These are phyloP conservation scores for Lapara coniferarum DNA, from an alignment of 2,888 invertebrate species.

Conservation along the genomic window DNA sequence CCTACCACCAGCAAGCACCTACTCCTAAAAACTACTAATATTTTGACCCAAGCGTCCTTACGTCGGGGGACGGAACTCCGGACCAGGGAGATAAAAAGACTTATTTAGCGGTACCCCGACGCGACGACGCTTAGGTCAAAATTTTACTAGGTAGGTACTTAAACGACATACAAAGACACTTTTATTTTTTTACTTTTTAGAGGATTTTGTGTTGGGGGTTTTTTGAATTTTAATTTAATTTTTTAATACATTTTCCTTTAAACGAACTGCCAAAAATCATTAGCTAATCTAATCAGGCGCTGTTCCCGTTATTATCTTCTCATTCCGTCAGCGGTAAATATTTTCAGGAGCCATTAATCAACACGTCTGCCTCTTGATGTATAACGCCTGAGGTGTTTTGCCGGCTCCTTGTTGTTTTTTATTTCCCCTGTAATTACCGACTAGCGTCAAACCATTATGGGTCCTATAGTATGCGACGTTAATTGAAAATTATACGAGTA, in stretches of 20 bases:
- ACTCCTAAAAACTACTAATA: too few relatives aligned
- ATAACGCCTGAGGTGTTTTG: constrained; percentile 13
- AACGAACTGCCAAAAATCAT: constrained; percentile 24
- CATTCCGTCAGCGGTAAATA: constrained; percentile 24
- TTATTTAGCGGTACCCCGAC: too few relatives aligned
- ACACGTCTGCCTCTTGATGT: constrained; percentile 22
- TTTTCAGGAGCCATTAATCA: constrained; percentile 28
- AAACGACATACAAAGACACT: too few relatives aligned
- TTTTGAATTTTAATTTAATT: too few relatives aligned
- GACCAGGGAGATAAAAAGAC: too few relatives aligned
- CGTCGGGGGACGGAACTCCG: too few relatives aligned
- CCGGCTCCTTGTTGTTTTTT: not conserved
- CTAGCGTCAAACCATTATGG: not conserved
- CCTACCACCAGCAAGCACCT: too few relatives aligned
- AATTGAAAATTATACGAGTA: not conserved
- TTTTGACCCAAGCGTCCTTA: too few relatives aligned
- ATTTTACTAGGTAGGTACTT: too few relatives aligned
- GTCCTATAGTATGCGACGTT: not conserved
- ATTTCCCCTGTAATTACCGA: not conserved
- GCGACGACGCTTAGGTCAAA: too few relatives aligned
- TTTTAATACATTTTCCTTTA: not conserved
- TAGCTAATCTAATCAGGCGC: constrained; percentile 28
- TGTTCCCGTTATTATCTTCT: constrained; percentile 27
- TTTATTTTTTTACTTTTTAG: too few relatives aligned
- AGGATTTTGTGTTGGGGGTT: too few relatives aligned